Base-by-base conservation (phyloP, 23 tunicate species). In the Clavelina lepadiformis region DNA sequence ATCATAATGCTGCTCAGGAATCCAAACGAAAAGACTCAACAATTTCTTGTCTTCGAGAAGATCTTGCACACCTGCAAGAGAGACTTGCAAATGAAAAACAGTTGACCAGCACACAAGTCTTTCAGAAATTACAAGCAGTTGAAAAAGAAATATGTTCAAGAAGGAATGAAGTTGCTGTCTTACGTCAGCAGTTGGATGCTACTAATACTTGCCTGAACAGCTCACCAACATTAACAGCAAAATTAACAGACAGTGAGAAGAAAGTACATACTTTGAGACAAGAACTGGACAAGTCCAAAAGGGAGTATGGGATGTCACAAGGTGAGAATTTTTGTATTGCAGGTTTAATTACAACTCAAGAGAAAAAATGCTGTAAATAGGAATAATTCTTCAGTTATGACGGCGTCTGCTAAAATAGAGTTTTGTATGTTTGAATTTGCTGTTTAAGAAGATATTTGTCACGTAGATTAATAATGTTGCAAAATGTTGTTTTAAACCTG, bases 251-350 rank as follows among this genome's bases (percentile, higher is more conserved):
- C 15, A 72, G 68, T 28, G 95, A 86, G 51, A 86, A 78, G 49
- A 59, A 38, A 58, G 59, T 78, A 24, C 70, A 71, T 24, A 80
- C 72, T 19, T 44, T 86, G 0, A 33, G 85, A 29, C 75, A 56
- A 20, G 95, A 86, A 11, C 58, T 78, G 3, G 95, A 78, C 58
- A 65, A 72, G 46, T 25, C 72, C 1, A 78, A 72, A 50, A 55
- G 50, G 20, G 95, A 86, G 57, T 77, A 81, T 49, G 62, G 60
- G 29, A 86, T 86, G 95, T 73, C 80, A 15, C 84, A 86, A 38
- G 95, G 84, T 78, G 28, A 33, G 69, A n/a, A n/a, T n/a, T n/a
- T n/a, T n/a, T n/a, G n/a, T n/a, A n/a, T n/a, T n/a, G n/a, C n/a
- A n/a, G n/a, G n/a, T n/a, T n/a, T n/a, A n/a, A n/a, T n/a, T n/a